Evolutionary conservation across 2,797 vertebrate genomes (phyloP), one percentile per base, ranked within the genome.

Genomic region (Malurus splendens): DNA sequence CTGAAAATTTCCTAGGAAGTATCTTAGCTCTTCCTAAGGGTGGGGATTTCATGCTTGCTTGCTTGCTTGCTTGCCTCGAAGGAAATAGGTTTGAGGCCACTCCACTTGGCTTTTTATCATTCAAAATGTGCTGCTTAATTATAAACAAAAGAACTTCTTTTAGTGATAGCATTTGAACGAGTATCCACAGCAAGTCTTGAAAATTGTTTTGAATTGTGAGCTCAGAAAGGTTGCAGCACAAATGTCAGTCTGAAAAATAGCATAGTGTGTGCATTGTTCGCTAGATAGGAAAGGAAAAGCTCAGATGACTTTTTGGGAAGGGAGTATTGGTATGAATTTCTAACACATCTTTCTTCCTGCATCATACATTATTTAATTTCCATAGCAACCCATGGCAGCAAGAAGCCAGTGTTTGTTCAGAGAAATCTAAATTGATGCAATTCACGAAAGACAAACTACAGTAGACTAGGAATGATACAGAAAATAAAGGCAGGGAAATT

Each of bases 281-380:
- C 22, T 24, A 71, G 59, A 51, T 19, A 62, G 44, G 14, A 82
- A 55, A 60, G 32, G 75, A 56, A 78, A 89, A 55, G 73, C 74
- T 62, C 32, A 22, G 51, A 70, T 13, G 82, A 59, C 28, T 83
- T 71, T 59, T 36, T 60, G 52, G 65, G 82, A 86, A 10, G 90
- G 14, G 27, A 93, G 45, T 52, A 64, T 7, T 71, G n/a, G 57
- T n/a, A 41, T 47, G 54, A 20, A 17, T 85, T 94, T 86, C 32
- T 66, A 83, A 72, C 13, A 78, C 41, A 87, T 33, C 36, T 71
- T 81, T 77, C 47, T 86, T 78, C 57, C 91, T 84, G 44, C 22
- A 70, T 59, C 18, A 5, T 86, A 45, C 83, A 88, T 70, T 86
- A 94, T 70, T 94, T 81, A 89, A 95, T 92, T 84, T 87, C 91